Base-by-base conservation (phyloP, 2,797 vertebrate genomes). In the Nyctalus aviator region DNA sequence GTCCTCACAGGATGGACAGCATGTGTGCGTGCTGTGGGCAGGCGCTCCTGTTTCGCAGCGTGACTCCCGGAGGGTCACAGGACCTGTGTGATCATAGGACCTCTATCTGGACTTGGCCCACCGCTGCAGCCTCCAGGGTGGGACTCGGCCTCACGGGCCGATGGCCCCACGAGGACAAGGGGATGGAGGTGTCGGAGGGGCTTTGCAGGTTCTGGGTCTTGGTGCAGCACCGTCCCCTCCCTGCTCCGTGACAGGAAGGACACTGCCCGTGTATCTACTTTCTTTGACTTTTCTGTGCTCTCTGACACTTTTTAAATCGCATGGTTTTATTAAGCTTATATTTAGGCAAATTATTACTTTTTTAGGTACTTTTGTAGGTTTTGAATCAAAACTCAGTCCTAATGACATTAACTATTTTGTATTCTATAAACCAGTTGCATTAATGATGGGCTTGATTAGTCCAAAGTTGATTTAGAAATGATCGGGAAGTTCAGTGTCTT, bases 361-460 rank as follows among this genome's bases (percentile, higher is more conserved):
- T 96, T 93, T 90, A 96, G 93, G 76, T 84, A 88, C 88, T 96
- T 97, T 97, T 94, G 59, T 97, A 97, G 95, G 88, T 95, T 97
- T 96, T 95, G 75, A 95, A 91, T 94, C 48, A 95, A 88, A 95
- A 95, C 93, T 96, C 71, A 84, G 92, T 94, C 95, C 86, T 88
- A 48, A 86, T 95, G 73, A 92, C 71, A 91, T 95, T 48, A 79
- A 68, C 73, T 78, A 79, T 95, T 96, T 96, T 83, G 83, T 95
- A 93, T 69, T 78, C 37, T 88, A 6, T 90, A 85, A 81, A 78
- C 59, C 69, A 88, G 66, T 93, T 92, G 94, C 89, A 59, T 88
- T 81, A 55, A 27, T 94, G 82, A 77, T 88, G 90, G 91, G 86
- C 78, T 92, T 83, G 20, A 41, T 93, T 66, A 78, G 90, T 90